Conservation (phyloP, 2,888 invertebrate species). For the Troglohyphantes excavatus region DNA sequence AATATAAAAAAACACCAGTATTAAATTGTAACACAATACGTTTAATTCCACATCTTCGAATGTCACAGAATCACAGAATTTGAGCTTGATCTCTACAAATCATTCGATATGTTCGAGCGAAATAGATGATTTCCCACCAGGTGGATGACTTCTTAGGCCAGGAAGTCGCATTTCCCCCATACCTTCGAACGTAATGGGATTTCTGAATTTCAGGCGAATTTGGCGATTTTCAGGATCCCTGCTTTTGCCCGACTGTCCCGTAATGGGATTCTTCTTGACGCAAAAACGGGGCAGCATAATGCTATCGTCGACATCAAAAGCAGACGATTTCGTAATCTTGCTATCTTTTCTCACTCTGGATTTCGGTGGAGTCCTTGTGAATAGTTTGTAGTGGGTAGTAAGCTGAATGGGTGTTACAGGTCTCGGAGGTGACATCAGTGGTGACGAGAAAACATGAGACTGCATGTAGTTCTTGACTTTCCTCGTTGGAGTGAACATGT, state of each 20-base stretch:
- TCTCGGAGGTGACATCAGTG: conserved; percentile 18
- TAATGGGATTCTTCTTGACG: conserved; percentile 55
- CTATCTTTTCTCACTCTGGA: background rate
- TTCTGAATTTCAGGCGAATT: background rate
- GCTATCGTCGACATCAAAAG: conserved; percentile 36
- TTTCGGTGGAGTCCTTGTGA: conserved; percentile 23
- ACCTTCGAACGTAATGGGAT: conserved; percentile 70
- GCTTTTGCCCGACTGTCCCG: conserved; percentile 23
- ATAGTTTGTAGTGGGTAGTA: conserved; percentile 44
- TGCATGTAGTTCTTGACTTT: conserved; percentile 16
- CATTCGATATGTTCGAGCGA: conserved; percentile 47
- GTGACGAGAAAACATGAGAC: conserved; percentile 18
- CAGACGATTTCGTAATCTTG: conserved; percentile 26
- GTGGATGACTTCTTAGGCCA: conserved; percentile 42
- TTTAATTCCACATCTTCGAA: no score
- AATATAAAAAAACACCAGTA: no score
- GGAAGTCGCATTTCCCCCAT: conserved; percentile 16
- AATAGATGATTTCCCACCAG: conserved; percentile 54
- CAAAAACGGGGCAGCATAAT: background rate
- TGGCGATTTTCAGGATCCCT: background rate
- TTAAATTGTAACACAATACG: no score
- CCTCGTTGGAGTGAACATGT: background rate
- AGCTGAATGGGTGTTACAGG: conserved; percentile 10
- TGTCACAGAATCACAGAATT: no score
- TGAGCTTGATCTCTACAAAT: no score